Conservation (phyloP, 1,140 invertebrate species). For the Doryteuthis pealeii region DNA sequence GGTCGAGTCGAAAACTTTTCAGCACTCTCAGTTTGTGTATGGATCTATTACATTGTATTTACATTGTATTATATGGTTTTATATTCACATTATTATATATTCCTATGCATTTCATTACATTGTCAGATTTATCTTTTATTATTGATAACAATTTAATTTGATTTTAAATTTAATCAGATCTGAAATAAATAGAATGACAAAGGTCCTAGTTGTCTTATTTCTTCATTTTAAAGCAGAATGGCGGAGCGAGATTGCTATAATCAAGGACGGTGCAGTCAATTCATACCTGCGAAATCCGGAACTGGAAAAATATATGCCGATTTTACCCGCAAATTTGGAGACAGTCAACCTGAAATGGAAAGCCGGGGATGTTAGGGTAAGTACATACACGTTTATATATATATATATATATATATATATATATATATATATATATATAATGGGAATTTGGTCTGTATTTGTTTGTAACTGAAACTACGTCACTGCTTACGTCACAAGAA, state of each 20-base stretch:
- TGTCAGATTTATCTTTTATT: neutral
- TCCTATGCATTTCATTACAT: neutral
- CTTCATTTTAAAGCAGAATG: slow-evolving; percentile 24
- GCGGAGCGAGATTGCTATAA: slow-evolving; percentile 39
- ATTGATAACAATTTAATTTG: neutral
- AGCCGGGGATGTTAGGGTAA: slow-evolving; percentile 40
- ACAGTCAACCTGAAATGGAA: slow-evolving; percentile 51
- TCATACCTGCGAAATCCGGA: slow-evolving; percentile 37
- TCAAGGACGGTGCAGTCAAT: slow-evolving; percentile 37
- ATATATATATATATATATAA: too few species aligned
- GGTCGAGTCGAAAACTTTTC: too few species aligned
- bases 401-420: too few species aligned
- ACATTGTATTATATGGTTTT: neutral
- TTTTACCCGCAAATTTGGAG: slow-evolving; percentile 43
- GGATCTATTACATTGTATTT: neutral
- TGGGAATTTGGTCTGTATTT: too few species aligned
- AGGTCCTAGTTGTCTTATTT: neutral
- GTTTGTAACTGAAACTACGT: too few species aligned
- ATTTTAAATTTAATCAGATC: neutral
- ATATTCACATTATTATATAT: neutral
- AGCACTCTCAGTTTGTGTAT: too few species aligned
- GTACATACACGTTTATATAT: slow-evolving; percentile 13
- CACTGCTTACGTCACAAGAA: too few species aligned
- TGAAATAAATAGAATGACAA: neutral
- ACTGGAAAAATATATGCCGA: slow-evolving; percentile 35